These are phyloP conservation scores for Archaeoteleia sp. DNA, from an alignment of 2,888 invertebrate species.

Conservation along the genomic window DNA sequence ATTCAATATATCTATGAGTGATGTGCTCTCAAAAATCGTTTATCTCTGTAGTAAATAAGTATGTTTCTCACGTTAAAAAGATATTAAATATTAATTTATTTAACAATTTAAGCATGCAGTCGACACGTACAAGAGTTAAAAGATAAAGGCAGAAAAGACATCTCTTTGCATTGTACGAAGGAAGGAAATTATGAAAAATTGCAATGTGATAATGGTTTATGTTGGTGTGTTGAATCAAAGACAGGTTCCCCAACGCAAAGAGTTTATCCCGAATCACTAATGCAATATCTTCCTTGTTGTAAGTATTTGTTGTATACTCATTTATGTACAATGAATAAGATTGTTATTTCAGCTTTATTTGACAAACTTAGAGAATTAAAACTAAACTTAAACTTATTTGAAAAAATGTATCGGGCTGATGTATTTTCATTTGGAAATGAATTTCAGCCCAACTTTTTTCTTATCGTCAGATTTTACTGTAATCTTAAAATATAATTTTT, in stretches of 20 bases:
- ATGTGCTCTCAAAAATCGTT: too few species aligned
- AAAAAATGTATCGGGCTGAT: too few species aligned
- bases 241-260: conserved; percentile 78
- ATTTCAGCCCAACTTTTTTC: too few species aligned
- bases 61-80: too few species aligned
- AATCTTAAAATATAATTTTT: too few species aligned
- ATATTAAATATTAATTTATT: conserved; percentile 5
- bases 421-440: too few species aligned
- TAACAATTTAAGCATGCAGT: conserved; percentile 79
- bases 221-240: conserved; percentile 81
- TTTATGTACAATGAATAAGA: not conserved
- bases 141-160: conserved; percentile 71
- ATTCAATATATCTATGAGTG: too few species aligned
- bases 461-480: too few species aligned
- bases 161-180: conserved; percentile 80
- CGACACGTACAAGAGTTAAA: conserved; percentile 78
- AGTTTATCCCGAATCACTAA: conserved; percentile 77
- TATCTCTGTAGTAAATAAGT: too few species aligned
- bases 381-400: too few species aligned
- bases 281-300: conserved; percentile 81
- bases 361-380: conserved; percentile 1
- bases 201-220: conserved; percentile 81
- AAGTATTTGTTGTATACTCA: conserved; percentile 68
- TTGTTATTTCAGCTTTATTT: not conserved
- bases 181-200: conserved; percentile 82